Evolutionary conservation across 2,113 vertebrate genomes (phyloP), one percentile per base, ranked within the genome.

Genomic region (Pogona vitticeps): DNA sequence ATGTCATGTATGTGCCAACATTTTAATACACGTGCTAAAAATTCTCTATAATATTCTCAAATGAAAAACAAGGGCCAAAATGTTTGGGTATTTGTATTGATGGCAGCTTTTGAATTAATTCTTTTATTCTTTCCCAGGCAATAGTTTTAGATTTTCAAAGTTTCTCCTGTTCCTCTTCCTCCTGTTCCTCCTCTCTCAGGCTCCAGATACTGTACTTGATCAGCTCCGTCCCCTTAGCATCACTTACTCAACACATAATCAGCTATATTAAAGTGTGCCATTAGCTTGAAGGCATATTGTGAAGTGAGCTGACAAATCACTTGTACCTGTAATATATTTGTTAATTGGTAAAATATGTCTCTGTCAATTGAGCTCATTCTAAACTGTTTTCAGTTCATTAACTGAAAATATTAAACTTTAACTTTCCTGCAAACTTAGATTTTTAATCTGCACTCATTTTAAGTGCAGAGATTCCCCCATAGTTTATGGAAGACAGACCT

Each of bases 321-420:
- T 95, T 93, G 91, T 91, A 89, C 59, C 12, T 90, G 21, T 82
- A 86, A 91, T 84, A 20, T 3, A 76, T 88, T 90, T 93, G 12
- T 87, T 92, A 94, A 82, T 92, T 84, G 33, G 20, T 56, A 77
- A 94, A 94, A 93, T 88, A 91, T 67, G 15, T 82, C 79, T 90
- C 90, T 91, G 40, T 87, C 92, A 91, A 86, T 70, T 87, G 75
- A 61, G 63, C 6, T 92, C 81, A 92, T 89, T 82, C 71, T 93
- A 88, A 88, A 88, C 26, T 85, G 10, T 83, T 92, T 95, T 93
- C 65, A 92, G 0, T 86, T 92, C 88, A 91, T 92, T 95, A 94
- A 90, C 14, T 76, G 40, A 88, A 92, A 93, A 93, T 90, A 89
- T 65, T n/a, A 89, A 86, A 31, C 72, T 87, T 75, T 85, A 76